These are phyloP conservation scores for Petrolisthes manimaculis DNA, from an alignment of 2,888 invertebrate genomes.

Conservation along the genomic window DNA sequence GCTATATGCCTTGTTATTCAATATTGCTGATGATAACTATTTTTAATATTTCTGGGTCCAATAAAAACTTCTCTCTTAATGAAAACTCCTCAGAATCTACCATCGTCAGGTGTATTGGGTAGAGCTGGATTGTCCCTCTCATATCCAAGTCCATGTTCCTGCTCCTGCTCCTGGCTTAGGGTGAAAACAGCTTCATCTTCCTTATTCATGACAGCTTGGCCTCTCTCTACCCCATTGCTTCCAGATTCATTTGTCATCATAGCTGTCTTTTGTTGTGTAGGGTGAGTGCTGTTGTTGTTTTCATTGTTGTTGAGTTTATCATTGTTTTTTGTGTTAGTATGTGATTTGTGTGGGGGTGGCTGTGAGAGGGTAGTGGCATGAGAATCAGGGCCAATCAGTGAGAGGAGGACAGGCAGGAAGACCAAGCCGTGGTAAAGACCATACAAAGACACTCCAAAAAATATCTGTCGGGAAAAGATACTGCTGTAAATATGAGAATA, in stretches of 20 bases:
- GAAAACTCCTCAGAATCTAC: background rate
- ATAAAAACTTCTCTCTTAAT: too few species aligned
- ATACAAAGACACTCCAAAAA: conserved; percentile 40
- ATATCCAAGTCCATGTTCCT: background rate
- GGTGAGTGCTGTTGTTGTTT: background rate
- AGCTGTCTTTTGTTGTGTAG: background rate
- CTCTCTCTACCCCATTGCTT: background rate
- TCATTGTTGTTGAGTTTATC: background rate
- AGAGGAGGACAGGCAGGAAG: conserved; percentile 34
- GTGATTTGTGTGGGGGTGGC: background rate
- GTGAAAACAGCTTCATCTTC: background rate
- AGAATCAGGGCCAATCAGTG: background rate
- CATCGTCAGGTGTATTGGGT: background rate
- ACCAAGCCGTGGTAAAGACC: conserved; percentile 50
- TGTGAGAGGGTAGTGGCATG: background rate
- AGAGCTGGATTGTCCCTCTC: background rate
- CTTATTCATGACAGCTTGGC: background rate
- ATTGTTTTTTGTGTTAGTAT: background rate
- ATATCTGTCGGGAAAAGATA: conserved; percentile 27
- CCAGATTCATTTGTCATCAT: background rate
- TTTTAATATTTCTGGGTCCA: too few species aligned
- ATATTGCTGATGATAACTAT: too few species aligned
- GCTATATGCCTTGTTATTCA: too few species aligned
- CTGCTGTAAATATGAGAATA: too few species aligned
- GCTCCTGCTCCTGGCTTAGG: background rate